Percentiles rank a stretch among this genome's conserved stretches.
phyloP scores from a whole-genome alignment of 2,888 invertebrate species.

The Nomada ruficornis region DNA sequence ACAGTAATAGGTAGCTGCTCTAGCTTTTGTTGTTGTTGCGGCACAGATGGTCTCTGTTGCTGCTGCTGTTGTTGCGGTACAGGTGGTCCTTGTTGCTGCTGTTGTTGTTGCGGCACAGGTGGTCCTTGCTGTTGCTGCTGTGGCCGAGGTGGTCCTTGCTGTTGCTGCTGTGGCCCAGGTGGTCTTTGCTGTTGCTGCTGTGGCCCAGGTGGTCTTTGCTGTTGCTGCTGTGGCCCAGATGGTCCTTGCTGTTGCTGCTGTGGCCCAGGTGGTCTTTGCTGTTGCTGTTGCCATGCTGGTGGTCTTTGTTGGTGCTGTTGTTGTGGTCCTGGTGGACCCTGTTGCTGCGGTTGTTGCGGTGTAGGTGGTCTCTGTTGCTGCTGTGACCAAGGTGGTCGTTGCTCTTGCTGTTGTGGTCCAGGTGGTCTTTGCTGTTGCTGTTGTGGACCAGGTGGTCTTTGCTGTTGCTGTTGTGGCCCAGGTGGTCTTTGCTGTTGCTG shows the following conservation, averaged over 20 bases:
- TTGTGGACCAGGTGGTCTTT: not conserved
- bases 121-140: conserved; percentile 10
- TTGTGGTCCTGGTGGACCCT: not conserved
- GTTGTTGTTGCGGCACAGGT: conserved; percentile 19
- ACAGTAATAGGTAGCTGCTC: not conserved
- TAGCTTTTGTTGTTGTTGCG: not conserved
- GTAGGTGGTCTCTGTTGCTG: not conserved
- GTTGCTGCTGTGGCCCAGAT: not conserved
- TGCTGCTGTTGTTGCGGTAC: conserved; percentile 27
- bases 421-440: conserved; percentile 8
- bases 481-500: not conserved
- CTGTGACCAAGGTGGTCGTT: not conserved
- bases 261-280: not conserved
- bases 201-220: not conserved
- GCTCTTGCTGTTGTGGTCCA: not conserved
- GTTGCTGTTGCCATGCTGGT: not conserved
- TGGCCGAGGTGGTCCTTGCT: conserved; percentile 17
- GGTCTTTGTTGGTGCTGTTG: not conserved
- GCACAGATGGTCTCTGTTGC: not conserved
- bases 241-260: conserved; percentile 8
- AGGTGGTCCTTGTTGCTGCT: conserved; percentile 15
- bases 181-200: not conserved
- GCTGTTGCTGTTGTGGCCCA: conserved; percentile 3
- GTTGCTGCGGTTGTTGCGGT: not conserved
- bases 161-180: conserved; percentile 9